Conservation (phyloP, 2,888 invertebrate genomes). For the Antitype chi region DNA sequence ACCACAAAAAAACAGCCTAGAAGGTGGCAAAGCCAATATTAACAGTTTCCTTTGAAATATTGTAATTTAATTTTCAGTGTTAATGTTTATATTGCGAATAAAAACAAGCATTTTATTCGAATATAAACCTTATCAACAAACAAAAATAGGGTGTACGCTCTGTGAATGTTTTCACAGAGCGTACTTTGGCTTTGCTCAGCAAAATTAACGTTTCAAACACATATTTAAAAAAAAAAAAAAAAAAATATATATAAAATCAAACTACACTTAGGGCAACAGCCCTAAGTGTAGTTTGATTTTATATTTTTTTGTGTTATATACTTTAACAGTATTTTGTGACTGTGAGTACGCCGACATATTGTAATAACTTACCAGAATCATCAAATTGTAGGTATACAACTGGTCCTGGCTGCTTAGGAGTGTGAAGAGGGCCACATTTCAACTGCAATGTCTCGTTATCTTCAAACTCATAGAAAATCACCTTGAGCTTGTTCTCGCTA, state of each 20-base stretch:
- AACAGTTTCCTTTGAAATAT: too few species aligned
- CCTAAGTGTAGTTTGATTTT: neutral
- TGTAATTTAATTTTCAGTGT: too few species aligned
- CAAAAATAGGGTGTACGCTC: too few species aligned
- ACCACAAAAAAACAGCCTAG: too few species aligned
- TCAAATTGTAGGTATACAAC: neutral
- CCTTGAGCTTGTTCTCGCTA: neutral
- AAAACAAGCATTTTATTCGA: neutral
- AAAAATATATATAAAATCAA: too few species aligned
- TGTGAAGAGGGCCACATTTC: neutral
- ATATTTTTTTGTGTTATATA: neutral
- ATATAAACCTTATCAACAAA: too few species aligned
- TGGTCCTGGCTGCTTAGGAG: fast-evolving
- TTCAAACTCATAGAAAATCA: conserved; percentile 40
- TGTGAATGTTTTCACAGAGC: too few species aligned
- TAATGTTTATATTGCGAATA: neutral
- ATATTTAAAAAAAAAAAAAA: too few species aligned
- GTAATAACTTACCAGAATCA: conserved; percentile 9
- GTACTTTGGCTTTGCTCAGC: too few species aligned
- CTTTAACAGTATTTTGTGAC: neutral
- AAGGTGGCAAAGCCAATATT: too few species aligned
- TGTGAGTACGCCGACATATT: neutral
- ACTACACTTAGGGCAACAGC: too few species aligned
- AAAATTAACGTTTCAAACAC: too few species aligned
- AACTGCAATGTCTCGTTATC: conserved; percentile 10